Percentiles rank a stretch among this genome's conserved stretches.
phyloP scores from a whole-genome alignment of 2,888 invertebrate species.

The Caradrina clavipalpis region DNA sequence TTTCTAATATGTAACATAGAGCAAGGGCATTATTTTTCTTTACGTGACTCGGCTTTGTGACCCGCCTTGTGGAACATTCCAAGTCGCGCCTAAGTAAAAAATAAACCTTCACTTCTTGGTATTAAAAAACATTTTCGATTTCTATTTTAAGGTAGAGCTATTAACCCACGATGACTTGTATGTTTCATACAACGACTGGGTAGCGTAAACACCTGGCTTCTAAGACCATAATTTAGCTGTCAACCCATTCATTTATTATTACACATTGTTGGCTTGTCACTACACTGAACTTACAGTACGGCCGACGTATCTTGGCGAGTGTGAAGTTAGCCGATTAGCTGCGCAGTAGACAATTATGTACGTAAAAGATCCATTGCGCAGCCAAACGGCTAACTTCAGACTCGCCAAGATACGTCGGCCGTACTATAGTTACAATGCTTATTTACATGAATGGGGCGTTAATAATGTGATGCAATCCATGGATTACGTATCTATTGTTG shows the following conservation, averaged over 20 bases:
- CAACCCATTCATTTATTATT: constrained; percentile 47
- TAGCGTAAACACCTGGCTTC: constrained; percentile 26
- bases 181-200: constrained; percentile 18
- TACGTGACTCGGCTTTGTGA: not conserved
- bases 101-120: not conserved
- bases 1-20: too few relatives aligned
- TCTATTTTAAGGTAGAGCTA: constrained; percentile 9
- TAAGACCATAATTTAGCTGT: constrained; percentile 45
- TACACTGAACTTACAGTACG: constrained; percentile 21
- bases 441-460: constrained; percentile 42
- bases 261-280: constrained; percentile 49
- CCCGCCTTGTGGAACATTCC: not conserved
- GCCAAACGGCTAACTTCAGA: too few relatives aligned
- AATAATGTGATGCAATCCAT: constrained; percentile 16
- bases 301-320: too few relatives aligned
- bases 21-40: too few relatives aligned
- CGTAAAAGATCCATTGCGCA: too few relatives aligned
- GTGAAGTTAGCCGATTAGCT: too few relatives aligned
- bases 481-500: constrained; percentile 35
- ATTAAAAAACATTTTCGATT: not conserved
- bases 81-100: not conserved
- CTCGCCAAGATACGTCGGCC: too few relatives aligned
- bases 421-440: constrained; percentile 15
- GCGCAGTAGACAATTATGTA: too few relatives aligned
- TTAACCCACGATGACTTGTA: constrained; percentile 30